phyloP scores from a whole-genome alignment of 2,113 vertebrate genomes.

The Lophochroa leadbeateri region DNA sequence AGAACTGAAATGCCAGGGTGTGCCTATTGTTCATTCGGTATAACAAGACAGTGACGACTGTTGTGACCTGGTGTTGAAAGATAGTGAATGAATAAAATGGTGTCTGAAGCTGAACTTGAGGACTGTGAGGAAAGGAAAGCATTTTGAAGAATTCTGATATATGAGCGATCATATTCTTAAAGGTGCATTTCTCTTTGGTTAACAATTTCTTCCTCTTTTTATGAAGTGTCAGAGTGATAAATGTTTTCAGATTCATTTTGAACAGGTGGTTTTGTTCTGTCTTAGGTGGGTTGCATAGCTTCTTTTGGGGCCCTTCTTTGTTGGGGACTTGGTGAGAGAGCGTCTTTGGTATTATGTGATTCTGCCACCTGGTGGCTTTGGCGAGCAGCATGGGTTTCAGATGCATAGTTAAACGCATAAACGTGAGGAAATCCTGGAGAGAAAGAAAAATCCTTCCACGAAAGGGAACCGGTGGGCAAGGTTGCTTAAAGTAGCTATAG shows the following conservation, averaged over 20 bases:
- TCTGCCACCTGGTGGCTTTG: constrained; percentile 43
- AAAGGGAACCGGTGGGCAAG: background rate
- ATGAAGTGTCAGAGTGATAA: background rate
- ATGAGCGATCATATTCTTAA: background rate
- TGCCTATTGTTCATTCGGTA: background rate
- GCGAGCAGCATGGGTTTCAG: background rate
- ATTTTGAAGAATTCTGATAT: background rate
- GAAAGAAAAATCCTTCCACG: background rate
- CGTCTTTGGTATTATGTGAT: background rate
- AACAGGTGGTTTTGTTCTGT: background rate
- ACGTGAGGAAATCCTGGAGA: background rate
- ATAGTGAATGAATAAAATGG: background rate
- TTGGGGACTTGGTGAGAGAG: background rate
- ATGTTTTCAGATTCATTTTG: background rate
- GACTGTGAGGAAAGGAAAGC: background rate
- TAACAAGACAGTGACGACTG: background rate
- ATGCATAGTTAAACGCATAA: background rate
- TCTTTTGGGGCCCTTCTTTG: background rate
- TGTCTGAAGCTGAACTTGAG: background rate
- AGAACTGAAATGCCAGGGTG: background rate
- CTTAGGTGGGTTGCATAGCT: background rate
- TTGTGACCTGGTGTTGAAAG: background rate
- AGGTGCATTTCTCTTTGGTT: background rate
- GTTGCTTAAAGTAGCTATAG: background rate
- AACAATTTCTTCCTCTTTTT: background rate